Conservation (phyloP, 1,140 invertebrate species). For the Leptinotarsa defecta region DNA sequence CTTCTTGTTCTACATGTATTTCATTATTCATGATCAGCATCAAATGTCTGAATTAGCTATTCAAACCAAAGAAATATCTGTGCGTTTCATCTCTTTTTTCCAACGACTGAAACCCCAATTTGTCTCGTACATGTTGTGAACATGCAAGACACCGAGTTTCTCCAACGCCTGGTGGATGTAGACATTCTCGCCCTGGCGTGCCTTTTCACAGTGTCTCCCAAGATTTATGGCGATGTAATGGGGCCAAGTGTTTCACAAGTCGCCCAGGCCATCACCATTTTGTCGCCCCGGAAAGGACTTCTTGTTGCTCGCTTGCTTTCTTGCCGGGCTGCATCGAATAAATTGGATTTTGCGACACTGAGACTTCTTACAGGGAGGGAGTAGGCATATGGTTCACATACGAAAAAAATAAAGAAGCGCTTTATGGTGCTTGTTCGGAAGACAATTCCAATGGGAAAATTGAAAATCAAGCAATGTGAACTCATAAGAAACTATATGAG, state of each 20-base stretch:
- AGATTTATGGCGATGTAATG: slow-evolving; percentile 58
- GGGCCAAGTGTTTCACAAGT: slow-evolving; percentile 56
- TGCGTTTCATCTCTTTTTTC: neutral
- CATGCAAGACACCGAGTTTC: slow-evolving; percentile 10
- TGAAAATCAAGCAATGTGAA: no score
- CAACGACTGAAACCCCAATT: slow-evolving; percentile 23
- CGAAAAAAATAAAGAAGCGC: no score
- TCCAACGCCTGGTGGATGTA: slow-evolving; percentile 41
- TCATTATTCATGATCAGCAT: no score
- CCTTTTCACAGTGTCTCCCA: slow-evolving; percentile 27
- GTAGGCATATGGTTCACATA: no score
- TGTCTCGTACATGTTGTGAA: slow-evolving; percentile 24
- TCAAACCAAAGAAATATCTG: neutral
- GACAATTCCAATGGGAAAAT: no score
- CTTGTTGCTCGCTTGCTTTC: slow-evolving; percentile 32
- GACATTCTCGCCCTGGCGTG: slow-evolving; percentile 43
- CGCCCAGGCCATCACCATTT: slow-evolving; percentile 55
- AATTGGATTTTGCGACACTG: slow-evolving; percentile 49
- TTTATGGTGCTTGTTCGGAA: no score
- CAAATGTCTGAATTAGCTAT: no score
- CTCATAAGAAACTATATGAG: no score
- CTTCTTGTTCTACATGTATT: no score
- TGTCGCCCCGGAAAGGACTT: slow-evolving; percentile 43
- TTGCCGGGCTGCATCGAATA: slow-evolving; percentile 51
- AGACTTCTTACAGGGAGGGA: neutral